Evolutionary conservation across 2,113 vertebrate genomes (phyloP), one percentile per base, ranked within the genome.

Genomic region (Chionodraco myersi): DNA sequence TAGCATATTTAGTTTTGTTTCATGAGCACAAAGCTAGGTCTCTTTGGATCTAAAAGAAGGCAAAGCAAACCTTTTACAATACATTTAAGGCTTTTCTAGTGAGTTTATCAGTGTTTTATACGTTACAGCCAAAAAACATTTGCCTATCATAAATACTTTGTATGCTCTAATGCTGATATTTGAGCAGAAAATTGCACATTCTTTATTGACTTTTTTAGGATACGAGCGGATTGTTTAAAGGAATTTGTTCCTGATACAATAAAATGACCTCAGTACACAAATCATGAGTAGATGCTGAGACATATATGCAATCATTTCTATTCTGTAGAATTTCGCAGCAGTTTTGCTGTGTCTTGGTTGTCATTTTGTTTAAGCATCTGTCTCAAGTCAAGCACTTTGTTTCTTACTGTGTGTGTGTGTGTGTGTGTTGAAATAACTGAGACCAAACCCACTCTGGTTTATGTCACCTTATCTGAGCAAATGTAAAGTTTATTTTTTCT

Each of bases 271-370:
- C 71, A 78, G 52, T 68, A 57, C 73, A 74, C 52, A 77, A 64
- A 76, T 70, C 45, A 45, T 59, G 23, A 77, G 16, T 80, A 85
- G 62, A 84, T 87, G 54, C 70, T 86, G 48, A 75, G 75, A 86
- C 82, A 84, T 87, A 77, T 89, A 89, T 88, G 89, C 84, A 90
- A 84, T 86, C 36, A 80, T 81, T 86, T 86, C 2, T 72, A 26
- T 75, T 87, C 47, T 64, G 64, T 83, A 57, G 59, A 79, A 79
- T 57, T 72, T 77, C 65, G 44, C 49, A 47, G 41, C 58, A 60
- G 47, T 41, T 81, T 67, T 79, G 62, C 72, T 23, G 67, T 78
- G 62, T 72, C 67, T 23, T 78, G 15, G 45, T 78, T 70, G 44
- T 53, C 6, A 49, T 82, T 73, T 78, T 63, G 56, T 66, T 70